A percentile compares a stretch with the other conserved stretches of the same genome.
phyloP scores from a whole-genome alignment of 2,888 invertebrate genomes.

The Epicampocera succincta region DNA sequence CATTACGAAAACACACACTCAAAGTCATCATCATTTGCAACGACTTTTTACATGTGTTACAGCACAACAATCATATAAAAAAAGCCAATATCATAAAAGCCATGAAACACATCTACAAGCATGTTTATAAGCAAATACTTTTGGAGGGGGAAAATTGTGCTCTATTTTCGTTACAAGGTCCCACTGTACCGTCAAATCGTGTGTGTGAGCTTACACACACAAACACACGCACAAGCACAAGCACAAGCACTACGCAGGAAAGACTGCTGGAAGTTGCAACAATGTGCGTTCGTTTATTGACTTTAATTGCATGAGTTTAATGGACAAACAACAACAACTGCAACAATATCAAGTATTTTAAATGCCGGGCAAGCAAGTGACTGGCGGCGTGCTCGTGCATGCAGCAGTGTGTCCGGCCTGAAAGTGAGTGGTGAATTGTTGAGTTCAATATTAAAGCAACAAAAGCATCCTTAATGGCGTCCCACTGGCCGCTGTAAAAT shows the following conservation, averaged over 20 bases:
- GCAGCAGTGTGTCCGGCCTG: background rate
- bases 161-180: background rate
- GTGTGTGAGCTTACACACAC: too few relatives aligned
- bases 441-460: background rate
- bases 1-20: slow-evolving; percentile 24
- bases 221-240: too few relatives aligned
- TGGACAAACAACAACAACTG: slow-evolving; percentile 32
- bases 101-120: background rate
- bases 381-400: background rate
- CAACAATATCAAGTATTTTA: slow-evolving; percentile 41
- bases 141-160: background rate
- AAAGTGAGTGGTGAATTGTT: too few relatives aligned
- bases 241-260: too few relatives aligned
- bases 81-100: slow-evolving; percentile 12
- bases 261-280: background rate
- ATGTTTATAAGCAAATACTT: background rate
- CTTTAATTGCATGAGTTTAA: slow-evolving; percentile 46
- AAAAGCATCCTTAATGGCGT: slow-evolving; percentile 34
- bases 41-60: slow-evolving; percentile 43
- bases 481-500: slow-evolving; percentile 23
- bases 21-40: slow-evolving; percentile 29
- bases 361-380: slow-evolving; percentile 34
- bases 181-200: too few relatives aligned
- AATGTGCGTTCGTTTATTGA: slow-evolving; percentile 48
- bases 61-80: background rate